These are phyloP conservation scores for Aphelinus certus DNA, from an alignment of 1,140 invertebrate species.

Conservation along the genomic window DNA sequence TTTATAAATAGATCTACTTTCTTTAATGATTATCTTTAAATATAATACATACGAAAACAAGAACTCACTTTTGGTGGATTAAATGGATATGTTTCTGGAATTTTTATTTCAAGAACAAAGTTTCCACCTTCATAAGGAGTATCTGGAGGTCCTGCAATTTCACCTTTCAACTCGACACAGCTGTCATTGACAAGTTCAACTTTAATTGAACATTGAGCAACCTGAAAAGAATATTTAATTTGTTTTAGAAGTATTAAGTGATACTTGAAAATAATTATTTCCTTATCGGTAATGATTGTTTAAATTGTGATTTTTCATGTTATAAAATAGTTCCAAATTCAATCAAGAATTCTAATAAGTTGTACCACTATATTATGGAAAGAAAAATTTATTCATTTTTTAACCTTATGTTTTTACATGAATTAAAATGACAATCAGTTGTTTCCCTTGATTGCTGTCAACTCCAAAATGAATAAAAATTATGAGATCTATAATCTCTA, in stretches of 20 bases:
- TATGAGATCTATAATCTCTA: conserved; percentile 7
- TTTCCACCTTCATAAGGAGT: conserved; percentile 96
- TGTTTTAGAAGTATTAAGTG: neutral
- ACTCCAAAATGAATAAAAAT: conserved; percentile 8
- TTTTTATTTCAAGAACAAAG: conserved; percentile 95
- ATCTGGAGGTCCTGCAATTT: conserved; percentile 93
- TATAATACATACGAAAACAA: too few species aligned
- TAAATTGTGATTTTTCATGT: neutral
- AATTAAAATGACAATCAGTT: conserved; percentile 13
- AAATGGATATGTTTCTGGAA: conserved; percentile 99
- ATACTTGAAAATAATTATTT: neutral
- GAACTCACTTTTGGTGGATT: conserved; percentile 93
- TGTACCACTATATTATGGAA: conserved; percentile 7
- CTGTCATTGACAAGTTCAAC: conserved; percentile 91
- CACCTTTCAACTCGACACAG: conserved; percentile 90
- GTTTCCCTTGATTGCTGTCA: conserved; percentile 18
- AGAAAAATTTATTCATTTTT: neutral
- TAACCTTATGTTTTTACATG: neutral
- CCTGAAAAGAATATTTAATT: conserved; percentile 66
- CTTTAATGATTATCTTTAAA: too few species aligned
- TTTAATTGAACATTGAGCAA: conserved; percentile 91
- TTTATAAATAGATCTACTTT: too few species aligned
- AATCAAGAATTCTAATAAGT: neutral
- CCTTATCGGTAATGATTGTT: neutral
- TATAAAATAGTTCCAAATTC: neutral